Percentiles rank a stretch among this genome's conserved stretches.
Conservation (phyloP, 1,140 invertebrate genomes). For the Augochlora pura region DNA sequence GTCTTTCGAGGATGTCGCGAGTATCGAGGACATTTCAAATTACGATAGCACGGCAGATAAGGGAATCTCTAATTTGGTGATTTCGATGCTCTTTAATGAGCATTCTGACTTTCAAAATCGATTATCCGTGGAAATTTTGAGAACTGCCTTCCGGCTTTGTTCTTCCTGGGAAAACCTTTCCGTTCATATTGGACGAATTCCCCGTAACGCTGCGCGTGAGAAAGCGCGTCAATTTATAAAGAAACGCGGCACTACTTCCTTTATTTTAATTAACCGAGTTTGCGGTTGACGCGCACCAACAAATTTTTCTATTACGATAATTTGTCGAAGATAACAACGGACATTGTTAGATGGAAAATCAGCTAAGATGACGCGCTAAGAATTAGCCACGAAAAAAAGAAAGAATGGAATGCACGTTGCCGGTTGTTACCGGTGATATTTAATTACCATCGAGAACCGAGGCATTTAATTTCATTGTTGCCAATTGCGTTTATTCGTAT, state of each 20-base stretch:
- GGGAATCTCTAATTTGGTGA: slow-evolving; percentile 42
- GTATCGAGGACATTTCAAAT: background rate
- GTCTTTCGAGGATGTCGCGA: background rate
- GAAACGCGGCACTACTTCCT: background rate
- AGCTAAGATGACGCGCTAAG: background rate
- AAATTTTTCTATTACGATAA: too few species aligned
- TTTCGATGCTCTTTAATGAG: slow-evolving; percentile 43
- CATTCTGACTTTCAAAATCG: slow-evolving; percentile 11
- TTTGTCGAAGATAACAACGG: background rate
- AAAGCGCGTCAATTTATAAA: background rate
- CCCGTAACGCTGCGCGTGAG: background rate
- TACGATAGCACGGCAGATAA: slow-evolving; percentile 15
- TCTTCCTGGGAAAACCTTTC: background rate
- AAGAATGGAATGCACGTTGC: slow-evolving; percentile 2
- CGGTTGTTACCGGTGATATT: slow-evolving; percentile 35
- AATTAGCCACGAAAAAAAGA: background rate
- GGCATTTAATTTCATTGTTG: slow-evolving; percentile 45
- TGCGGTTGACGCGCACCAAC: too few species aligned
- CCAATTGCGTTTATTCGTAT: slow-evolving; percentile 50
- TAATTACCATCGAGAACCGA: slow-evolving; percentile 30
- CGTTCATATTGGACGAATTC: background rate
- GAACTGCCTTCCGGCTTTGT: background rate
- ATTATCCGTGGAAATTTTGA: background rate
- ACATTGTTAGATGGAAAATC: slow-evolving; percentile 16
- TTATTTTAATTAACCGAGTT: too few species aligned